These are phyloP conservation scores for Napeogenes inachia DNA, from an alignment of 2,888 invertebrate species.

Conservation along the genomic window DNA sequence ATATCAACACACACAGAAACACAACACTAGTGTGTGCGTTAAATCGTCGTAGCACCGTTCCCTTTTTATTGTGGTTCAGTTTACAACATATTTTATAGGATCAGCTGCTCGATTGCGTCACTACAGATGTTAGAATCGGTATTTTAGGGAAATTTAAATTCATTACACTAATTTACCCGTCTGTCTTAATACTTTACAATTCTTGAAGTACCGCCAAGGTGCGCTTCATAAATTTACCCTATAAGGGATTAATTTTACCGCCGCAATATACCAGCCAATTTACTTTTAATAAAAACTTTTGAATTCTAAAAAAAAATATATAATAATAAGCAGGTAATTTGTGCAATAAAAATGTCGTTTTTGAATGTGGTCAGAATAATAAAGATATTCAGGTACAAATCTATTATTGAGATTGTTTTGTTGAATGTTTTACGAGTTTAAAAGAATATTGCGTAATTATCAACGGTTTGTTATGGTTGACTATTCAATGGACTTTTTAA, in stretches of 20 bases:
- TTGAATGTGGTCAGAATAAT: constrained; percentile 20
- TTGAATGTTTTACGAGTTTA: constrained; percentile 48
- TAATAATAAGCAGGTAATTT: constrained; percentile 21
- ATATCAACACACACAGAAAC: too few species aligned
- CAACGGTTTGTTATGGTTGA: constrained; percentile 50
- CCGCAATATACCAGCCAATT: not conserved
- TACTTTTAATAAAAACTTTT: not conserved
- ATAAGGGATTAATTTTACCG: constrained; percentile 22
- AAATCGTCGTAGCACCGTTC: constrained; percentile 32
- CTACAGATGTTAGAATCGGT: constrained; percentile 46
- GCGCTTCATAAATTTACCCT: constrained; percentile 17
- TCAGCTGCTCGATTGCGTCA: constrained; percentile 67
- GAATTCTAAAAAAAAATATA: not conserved
- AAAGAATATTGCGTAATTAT: constrained; percentile 56
- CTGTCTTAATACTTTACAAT: constrained; percentile 21
- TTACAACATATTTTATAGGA: constrained; percentile 60
- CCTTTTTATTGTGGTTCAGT: constrained; percentile 56
- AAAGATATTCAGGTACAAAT: constrained; percentile 50
- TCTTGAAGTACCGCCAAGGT: constrained; percentile 19
- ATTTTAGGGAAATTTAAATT: constrained; percentile 38
- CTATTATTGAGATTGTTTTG: constrained; percentile 47
- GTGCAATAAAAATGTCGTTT: constrained; percentile 34
- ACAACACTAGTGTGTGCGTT: constrained; percentile 31
- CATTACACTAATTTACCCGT: constrained; percentile 23
- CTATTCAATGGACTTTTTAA: constrained; percentile 30